A percentile compares a stretch with the other conserved stretches of the same genome.
Conservation (phyloP, 2,888 invertebrate genomes). For the Sinodicranocentrus sp. region DNA sequence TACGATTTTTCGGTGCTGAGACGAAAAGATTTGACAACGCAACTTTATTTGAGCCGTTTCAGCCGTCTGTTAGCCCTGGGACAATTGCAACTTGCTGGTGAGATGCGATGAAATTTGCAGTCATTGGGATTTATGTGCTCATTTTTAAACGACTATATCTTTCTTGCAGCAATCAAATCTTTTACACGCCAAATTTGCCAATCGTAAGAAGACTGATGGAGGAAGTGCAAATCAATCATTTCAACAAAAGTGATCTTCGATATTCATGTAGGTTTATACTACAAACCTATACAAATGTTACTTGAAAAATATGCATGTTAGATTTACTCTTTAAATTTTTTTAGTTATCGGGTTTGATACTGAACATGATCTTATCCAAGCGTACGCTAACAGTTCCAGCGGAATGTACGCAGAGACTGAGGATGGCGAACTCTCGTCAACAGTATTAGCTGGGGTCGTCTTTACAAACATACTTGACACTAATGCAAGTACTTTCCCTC, state of each 20-base stretch:
- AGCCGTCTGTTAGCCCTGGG: slow-evolving; percentile 67
- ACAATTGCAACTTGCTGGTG: slow-evolving; percentile 69
- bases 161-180: slow-evolving; percentile 73
- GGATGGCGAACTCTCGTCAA: slow-evolving; percentile 47
- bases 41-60: slow-evolving; percentile 78
- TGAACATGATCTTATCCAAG: slow-evolving; percentile 66
- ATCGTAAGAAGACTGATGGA: slow-evolving; percentile 68
- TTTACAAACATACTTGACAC: slow-evolving; percentile 67
- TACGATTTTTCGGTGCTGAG: slow-evolving; percentile 83
- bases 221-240: slow-evolving; percentile 67
- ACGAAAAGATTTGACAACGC: slow-evolving; percentile 79
- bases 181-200: slow-evolving; percentile 71
- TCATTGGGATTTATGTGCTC: too few relatives aligned
- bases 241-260: slow-evolving; percentile 55
- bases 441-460: slow-evolving; percentile 72
- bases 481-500: slow-evolving; percentile 55
- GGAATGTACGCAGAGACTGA: slow-evolving; percentile 60
- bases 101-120: slow-evolving; percentile 5
- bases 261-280: slow-evolving; percentile 68
- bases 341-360: slow-evolving; percentile 71
- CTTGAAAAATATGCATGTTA: background rate
- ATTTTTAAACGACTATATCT: too few relatives aligned
- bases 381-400: slow-evolving; percentile 60
- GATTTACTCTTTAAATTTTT: slow-evolving; percentile 21
- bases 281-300: background rate